A percentile compares a stretch with the other conserved stretches of the same genome.
These are phyloP conservation scores for Carabus problematicus DNA, from an alignment of 2,888 invertebrate species.

Conservation along the genomic window DNA sequence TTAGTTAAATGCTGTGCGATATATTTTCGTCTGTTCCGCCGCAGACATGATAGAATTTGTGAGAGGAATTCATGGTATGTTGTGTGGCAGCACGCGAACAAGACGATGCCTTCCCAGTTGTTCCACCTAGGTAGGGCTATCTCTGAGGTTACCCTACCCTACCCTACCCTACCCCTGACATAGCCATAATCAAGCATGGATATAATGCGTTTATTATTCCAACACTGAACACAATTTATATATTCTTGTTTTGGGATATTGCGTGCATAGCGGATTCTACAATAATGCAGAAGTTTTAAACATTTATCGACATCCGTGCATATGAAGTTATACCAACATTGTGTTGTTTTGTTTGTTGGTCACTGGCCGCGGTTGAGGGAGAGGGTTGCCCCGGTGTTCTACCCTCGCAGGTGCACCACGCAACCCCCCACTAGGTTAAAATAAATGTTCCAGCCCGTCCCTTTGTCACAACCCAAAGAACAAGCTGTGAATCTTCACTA, in stretches of 20 bases:
- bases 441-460: slow-evolving; percentile 41
- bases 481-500: slow-evolving; percentile 41
- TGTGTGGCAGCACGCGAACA: slow-evolving; percentile 11
- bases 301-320: not conserved
- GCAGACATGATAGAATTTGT: slow-evolving; percentile 4
- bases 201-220: slow-evolving; percentile 42
- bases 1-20: not conserved
- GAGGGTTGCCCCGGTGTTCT: slow-evolving; percentile 27
- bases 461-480: slow-evolving; percentile 42
- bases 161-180: too few relatives aligned
- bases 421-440: slow-evolving; percentile 33
- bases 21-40: not conserved
- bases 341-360: slow-evolving; percentile 13
- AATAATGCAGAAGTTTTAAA: slow-evolving; percentile 9
- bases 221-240: slow-evolving; percentile 38
- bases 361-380: slow-evolving; percentile 22
- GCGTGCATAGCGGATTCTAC: not conserved
- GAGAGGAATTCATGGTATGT: slow-evolving; percentile 14
- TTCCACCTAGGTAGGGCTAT: not conserved
- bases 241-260: slow-evolving; percentile 35
- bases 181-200: slow-evolving; percentile 26
- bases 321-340: not conserved
- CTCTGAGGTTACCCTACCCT: too few relatives aligned
- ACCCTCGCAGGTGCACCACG: slow-evolving; percentile 39
- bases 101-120: not conserved